These are phyloP conservation scores for Oedothorax gibbosus DNA, from an alignment of 1,140 invertebrate genomes.

Conservation along the genomic window DNA sequence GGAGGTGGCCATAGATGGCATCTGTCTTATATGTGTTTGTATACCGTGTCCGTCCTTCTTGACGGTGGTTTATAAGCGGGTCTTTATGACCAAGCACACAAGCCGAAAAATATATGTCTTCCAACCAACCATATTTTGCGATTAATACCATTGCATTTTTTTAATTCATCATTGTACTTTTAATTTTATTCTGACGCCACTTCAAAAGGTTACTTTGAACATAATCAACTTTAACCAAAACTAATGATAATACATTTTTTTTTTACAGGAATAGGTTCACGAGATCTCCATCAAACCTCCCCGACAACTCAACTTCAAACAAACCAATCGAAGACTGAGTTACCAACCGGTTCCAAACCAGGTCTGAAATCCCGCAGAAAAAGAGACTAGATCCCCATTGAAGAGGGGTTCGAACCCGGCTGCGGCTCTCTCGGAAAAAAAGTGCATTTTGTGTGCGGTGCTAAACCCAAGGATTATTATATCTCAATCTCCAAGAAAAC, in stretches of 20 bases:
- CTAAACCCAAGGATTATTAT: constrained; percentile 28
- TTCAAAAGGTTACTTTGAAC: no score
- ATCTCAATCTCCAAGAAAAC: background rate
- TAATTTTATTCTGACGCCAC: no score
- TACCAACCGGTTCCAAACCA: background rate
- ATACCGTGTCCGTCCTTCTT: no score
- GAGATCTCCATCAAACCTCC: background rate
- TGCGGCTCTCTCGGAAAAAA: background rate
- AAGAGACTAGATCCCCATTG: background rate
- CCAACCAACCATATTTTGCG: no score
- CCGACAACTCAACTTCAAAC: constrained; percentile 15
- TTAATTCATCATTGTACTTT: no score
- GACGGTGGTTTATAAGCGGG: no score
- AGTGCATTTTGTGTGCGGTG: constrained; percentile 58
- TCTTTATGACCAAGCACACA: no score
- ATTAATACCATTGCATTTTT: no score
- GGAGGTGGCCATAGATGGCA: no score
- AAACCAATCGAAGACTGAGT: background rate
- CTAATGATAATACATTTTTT: background rate
- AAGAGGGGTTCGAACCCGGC: constrained; percentile 8
- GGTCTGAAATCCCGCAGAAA: background rate
- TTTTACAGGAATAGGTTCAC: constrained; percentile 16
- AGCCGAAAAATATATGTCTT: no score
- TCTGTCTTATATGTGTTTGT: no score
- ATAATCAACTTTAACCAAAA: no score